Conservation (phyloP, 2,113 vertebrate genomes). For the Oreotragus oreotragus region DNA sequence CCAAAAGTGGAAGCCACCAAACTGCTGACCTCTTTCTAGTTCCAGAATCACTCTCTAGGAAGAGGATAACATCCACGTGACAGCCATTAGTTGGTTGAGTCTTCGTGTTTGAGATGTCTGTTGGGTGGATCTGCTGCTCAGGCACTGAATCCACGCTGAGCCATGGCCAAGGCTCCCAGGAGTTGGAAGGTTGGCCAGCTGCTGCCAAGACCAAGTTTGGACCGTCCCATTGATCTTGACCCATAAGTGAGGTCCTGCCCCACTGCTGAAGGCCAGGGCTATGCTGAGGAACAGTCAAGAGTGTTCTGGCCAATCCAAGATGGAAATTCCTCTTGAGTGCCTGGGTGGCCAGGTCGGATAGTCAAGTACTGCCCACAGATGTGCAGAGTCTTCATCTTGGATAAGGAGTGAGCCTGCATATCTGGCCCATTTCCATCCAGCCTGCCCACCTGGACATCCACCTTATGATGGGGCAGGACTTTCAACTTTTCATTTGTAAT, state of each 20-base stretch:
- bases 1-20: conserved; percentile 26
- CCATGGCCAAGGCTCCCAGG: conserved; percentile 24
- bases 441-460: not conserved
- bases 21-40: not conserved
- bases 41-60: conserved; percentile 12
- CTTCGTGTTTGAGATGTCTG: not conserved
- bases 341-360: not conserved
- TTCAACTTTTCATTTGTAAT: conserved; percentile 18
- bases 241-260: not conserved
- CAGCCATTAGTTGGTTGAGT: not conserved
- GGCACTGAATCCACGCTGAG: not conserved
- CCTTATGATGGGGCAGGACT: not conserved
- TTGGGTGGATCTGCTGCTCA: not conserved
- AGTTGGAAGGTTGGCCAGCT: not conserved
- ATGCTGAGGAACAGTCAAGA: not conserved
- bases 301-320: not conserved
- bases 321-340: not conserved
- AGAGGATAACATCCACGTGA: not conserved
- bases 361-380: not conserved
- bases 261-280: not conserved
- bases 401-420: conserved; percentile 29
- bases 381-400: not conserved
- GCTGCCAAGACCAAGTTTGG: not conserved
- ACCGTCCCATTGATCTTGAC: not conserved
- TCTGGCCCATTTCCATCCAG: not conserved